These are phyloP conservation scores for Scolopax rusticola DNA, from an alignment of 2,797 vertebrate genomes.

Conservation along the genomic window DNA sequence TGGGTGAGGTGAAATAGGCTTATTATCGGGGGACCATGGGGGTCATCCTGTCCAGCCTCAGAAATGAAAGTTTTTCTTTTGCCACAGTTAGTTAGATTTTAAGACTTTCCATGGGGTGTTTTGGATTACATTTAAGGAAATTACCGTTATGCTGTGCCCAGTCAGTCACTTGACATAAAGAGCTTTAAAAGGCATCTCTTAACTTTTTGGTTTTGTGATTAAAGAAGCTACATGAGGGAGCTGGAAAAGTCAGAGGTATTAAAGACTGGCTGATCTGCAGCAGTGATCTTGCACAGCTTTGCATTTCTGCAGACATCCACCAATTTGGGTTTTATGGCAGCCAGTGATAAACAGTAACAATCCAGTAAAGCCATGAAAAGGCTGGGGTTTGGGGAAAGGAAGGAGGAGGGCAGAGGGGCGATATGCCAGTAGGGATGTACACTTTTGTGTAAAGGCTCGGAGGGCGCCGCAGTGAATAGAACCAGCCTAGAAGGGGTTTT, in stretches of 20 bases:
- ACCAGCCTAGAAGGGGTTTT: neutral
- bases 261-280: neutral
- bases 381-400: neutral
- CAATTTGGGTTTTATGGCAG: neutral
- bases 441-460: neutral
- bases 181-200: neutral
- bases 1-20: neutral
- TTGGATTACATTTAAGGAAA: neutral
- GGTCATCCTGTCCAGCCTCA: neutral
- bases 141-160: neutral
- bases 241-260: neutral
- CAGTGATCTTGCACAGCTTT: neutral
- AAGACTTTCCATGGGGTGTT: neutral
- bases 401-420: neutral
- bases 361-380: neutral
- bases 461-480: neutral
- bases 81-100: neutral
- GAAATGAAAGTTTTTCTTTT: neutral
- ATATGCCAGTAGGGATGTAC: rapidly evolving
- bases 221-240: neutral
- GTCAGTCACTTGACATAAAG: neutral
- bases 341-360: neutral
- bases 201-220: neutral
- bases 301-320: neutral
- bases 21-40: neutral